A percentile compares a stretch with the other conserved stretches of the same genome.
Evolutionary conservation across 2,113 vertebrate species (phyloP).

Genomic region (Hemicordylus capensis): DNA sequence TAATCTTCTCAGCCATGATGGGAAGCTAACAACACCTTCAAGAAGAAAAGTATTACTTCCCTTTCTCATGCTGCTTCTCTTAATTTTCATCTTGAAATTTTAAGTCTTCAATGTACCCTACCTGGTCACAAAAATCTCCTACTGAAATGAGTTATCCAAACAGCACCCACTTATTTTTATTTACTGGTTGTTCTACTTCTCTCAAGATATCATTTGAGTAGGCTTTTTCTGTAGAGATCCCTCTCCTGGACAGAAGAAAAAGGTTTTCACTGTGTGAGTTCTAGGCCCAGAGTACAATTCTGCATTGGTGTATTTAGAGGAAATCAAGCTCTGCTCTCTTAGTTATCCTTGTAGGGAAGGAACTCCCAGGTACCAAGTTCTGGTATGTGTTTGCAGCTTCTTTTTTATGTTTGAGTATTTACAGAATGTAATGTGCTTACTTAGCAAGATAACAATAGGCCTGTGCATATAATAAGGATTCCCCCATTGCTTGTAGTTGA

Average conservation of each 20-base stretch:
- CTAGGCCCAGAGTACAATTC: not conserved
- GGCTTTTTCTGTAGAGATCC: not conserved
- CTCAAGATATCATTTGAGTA: not conserved
- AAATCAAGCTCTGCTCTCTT: not conserved
- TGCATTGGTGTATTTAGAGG: not conserved
- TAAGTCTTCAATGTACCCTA: not conserved
- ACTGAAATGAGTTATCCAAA: not conserved
- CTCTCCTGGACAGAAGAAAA: not conserved
- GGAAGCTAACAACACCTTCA: not conserved
- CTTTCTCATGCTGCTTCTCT: slow-evolving; percentile 7
- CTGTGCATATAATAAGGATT: not conserved
- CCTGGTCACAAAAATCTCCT: not conserved
- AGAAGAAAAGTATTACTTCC: not conserved
- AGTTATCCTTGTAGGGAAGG: not conserved
- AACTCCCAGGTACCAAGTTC: not conserved
- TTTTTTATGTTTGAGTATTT: slow-evolving; percentile 1
- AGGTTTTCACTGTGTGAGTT: not conserved
- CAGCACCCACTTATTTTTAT: not conserved
- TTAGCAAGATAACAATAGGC: not conserved
- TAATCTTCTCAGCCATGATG: not conserved
- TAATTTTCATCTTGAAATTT: not conserved
- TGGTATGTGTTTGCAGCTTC: not conserved
- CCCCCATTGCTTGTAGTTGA: not conserved
- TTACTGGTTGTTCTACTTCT: not conserved
- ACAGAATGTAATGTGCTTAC: not conserved